Evolutionary conservation across 2,797 vertebrate genomes (phyloP).

Genomic region (Psittacula echo): DNA sequence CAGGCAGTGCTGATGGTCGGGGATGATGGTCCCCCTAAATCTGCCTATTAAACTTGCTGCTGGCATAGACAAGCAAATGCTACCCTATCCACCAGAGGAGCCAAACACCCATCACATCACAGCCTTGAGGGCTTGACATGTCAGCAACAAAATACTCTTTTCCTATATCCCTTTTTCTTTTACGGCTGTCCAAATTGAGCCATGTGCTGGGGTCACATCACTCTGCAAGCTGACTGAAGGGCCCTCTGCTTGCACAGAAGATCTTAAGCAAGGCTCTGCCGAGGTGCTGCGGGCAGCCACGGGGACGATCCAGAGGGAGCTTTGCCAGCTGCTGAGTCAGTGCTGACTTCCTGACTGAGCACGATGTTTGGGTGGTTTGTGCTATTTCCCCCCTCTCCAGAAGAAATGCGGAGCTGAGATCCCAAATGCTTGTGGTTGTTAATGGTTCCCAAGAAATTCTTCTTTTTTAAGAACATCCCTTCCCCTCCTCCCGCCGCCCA

Average conservation of each 20-base stretch:
- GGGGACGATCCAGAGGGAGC: not conserved
- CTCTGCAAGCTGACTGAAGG: not conserved
- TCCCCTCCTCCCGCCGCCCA: not conserved
- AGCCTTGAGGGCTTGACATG: not conserved
- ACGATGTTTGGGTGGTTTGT: not conserved
- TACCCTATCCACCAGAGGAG: not conserved
- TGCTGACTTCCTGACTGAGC: not conserved
- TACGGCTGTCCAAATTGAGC: not conserved
- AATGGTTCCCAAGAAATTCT: conserved; percentile 48
- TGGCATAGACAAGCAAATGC: not conserved
- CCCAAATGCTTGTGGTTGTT: conserved; percentile 58
- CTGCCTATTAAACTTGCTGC: not conserved
- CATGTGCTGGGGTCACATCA: rapidly evolving
- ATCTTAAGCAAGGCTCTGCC: not conserved
- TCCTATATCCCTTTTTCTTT: not conserved
- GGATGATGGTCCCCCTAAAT: not conserved
- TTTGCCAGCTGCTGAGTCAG: conserved; percentile 55
- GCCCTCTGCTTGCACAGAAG: not conserved
- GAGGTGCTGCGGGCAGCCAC: not conserved
- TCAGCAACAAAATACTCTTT: not conserved
- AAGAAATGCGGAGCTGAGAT: conserved; percentile 4
- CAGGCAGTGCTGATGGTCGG: no score
- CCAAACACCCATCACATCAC: not conserved
- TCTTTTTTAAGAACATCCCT: conserved; percentile 37
- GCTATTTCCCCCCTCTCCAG: not conserved